A percentile compares a stretch with the other conserved stretches of the same genome.
These are phyloP conservation scores for roundworm (Caenorhabditis elegans) DNA, from an alignment of 1,140 invertebrate genomes.

Conservation along the genomic window DNA sequence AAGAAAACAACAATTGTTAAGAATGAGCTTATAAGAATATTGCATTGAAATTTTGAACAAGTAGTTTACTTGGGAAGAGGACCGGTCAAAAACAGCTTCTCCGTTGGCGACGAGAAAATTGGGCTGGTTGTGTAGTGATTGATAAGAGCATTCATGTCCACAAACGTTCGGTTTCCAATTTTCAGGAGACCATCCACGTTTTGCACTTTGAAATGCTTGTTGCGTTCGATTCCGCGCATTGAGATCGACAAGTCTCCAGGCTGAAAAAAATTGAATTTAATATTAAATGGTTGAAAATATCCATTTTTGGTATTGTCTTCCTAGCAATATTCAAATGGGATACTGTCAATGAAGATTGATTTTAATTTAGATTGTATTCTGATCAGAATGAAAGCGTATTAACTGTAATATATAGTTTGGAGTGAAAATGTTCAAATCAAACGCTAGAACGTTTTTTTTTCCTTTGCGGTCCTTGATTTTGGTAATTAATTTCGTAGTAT, in stretches of 20 bases:
- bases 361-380: too few relatives aligned
- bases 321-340: too few relatives aligned
- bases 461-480: too few relatives aligned
- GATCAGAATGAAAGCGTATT: too few relatives aligned
- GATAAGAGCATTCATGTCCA: constrained; percentile 89
- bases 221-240: constrained; percentile 90
- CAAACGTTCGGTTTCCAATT: constrained; percentile 95
- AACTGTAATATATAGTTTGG: too few relatives aligned
- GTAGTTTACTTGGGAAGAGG: constrained; percentile 52
- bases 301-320: not conserved
- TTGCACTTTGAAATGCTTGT: constrained; percentile 98
- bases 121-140: constrained; percentile 97
- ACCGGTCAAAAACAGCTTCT: constrained; percentile 56
- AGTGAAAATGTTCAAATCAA: too few relatives aligned
- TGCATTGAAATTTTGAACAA: not conserved
- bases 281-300: too few relatives aligned
- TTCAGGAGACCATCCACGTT: constrained; percentile 79
- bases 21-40: not conserved
- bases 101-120: constrained; percentile 76
- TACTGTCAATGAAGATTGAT: too few relatives aligned
- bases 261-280: too few relatives aligned
- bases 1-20: not conserved
- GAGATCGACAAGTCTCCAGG: constrained; percentile 97
- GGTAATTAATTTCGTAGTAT: too few relatives aligned
- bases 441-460: too few relatives aligned